A percentile compares a stretch with the other conserved stretches of the same genome.
These are phyloP conservation scores for Suricata suricatta DNA, from an alignment of 2,113 vertebrate species.

Conservation along the genomic window DNA sequence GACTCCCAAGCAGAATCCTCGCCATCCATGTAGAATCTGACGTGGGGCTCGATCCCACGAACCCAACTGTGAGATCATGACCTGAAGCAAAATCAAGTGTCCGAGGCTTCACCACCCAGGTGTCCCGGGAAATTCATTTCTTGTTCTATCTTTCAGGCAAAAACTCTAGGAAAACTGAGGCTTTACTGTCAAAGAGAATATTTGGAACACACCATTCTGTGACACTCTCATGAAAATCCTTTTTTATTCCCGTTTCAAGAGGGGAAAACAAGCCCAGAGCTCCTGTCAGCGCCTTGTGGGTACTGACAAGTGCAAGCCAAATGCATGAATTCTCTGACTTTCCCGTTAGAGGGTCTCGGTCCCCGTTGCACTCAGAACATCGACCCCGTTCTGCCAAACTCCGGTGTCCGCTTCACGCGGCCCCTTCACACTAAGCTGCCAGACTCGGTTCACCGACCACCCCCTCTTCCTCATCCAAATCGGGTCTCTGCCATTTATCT, in stretches of 20 bases:
- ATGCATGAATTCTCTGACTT: not conserved
- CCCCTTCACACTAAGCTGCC: not conserved
- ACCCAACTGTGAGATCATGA: no score
- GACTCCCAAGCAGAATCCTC: no score
- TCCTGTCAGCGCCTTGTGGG: fast-evolving
- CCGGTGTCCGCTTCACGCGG: not conserved
- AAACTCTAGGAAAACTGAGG: not conserved
- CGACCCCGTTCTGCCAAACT: not conserved
- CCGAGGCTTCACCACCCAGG: no score
- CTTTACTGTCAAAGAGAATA: not conserved
- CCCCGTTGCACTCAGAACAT: not conserved
- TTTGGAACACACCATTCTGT: not conserved
- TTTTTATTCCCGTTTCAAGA: not conserved
- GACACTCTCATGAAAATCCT: not conserved
- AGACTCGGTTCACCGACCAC: not conserved
- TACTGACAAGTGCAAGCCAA: not conserved
- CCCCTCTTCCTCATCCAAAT: not conserved
- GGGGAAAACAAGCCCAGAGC: not conserved
- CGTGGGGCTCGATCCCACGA: no score
- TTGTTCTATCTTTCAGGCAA: not conserved
- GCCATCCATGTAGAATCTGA: no score
- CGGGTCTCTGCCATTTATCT: not conserved
- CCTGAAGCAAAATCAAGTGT: no score
- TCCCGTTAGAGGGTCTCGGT: fast-evolving
- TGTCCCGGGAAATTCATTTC: not conserved